Base-by-base conservation (phyloP, 2,113 vertebrate genomes). In the Tetrax tetrax region DNA sequence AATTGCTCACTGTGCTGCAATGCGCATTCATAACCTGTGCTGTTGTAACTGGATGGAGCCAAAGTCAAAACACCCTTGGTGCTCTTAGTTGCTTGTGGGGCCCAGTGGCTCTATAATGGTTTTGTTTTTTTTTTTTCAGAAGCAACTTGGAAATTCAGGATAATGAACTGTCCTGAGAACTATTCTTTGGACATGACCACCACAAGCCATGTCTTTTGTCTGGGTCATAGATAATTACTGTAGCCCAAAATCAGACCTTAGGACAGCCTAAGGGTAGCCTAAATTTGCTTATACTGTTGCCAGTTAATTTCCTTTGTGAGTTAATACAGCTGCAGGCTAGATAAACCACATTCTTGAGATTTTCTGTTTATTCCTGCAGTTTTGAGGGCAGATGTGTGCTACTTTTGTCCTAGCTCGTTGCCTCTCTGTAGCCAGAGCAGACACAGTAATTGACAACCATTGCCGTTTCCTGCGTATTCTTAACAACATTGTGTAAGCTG, bases 1-100 rank as follows among this genome's bases (percentile, higher is more conserved):
- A 61, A 81, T 81, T 59, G 41, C 56, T 86, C 31, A 19, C 29
- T 35, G 41, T 57, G 45, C 66, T 54, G 27, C 38, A 43, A 31
- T 14, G 28, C 1, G 0, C 1, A 0, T 45, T n/a, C 38, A n/a
- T 57, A 71, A n/a, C 43, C n/a, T 38, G 53, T 33, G 61, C 51
- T 3, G 1, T 27, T n/a, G 33, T 11, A 21, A 59, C 38, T 61
- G 68, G 38, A 35, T 0, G 0, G 65, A 77, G 14, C 22, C 0
- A 0, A 18, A 57, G 47, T 25, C 41, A 57, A 86, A 88, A 45
- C 41, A 45, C 28, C 2, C 21, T 22, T 6, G 35, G 2, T 60
- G n/a, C 27, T 57, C 20, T 45, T 25, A 14, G 29, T 51, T 6
- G 0, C 0, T 45, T 53, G n/a, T 9, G 54, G 51, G 82, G 20